Base-by-base conservation (phyloP, 2,888 invertebrate genomes). In the Perizoma affinitatum region DNA sequence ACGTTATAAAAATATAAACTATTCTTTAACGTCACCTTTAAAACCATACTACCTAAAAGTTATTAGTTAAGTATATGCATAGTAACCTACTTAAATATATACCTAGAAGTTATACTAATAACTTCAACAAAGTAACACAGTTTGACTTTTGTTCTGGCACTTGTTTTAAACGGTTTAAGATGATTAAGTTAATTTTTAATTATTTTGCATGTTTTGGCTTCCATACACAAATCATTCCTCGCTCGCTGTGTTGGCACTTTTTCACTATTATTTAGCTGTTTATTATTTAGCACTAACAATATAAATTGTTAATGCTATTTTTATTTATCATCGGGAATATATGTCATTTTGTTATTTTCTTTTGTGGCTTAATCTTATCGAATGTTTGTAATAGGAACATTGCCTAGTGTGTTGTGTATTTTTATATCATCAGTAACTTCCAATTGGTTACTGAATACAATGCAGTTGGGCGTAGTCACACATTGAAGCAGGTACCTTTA, bases 241-340 rank as follows among this genome's bases (percentile, higher is more conserved):
- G 74, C 72, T 63, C 70, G 63, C 68, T 70, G 57, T 74, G 66
- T 72, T 70, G 65, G 74, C 77, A 79, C 73, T 66, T 66, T 67
- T 72, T 74, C 68, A 57, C 65, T 80, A 79, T 80, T 82, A 79
- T 84, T 86, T 87, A 76, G 88, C 87, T 88, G 88, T 88, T 87
- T n/a, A n/a, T n/a, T n/a, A n/a, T n/a, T n/a, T n/a, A n/a, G n/a
- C n/a, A n/a, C n/a, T n/a, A n/a, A n/a, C n/a, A n/a, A n/a, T n/a
- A n/a, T n/a, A 86, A 83, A 69, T 83, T 83, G 76, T 61, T 55
- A 73, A 66, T 66, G 72, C 71, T 67, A 22, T 70, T 54, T 69
- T 56, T 65, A 33, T 61, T 50, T 67, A 56, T 62, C 48, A 45
- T 62, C 50, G 54, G 56, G 38, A 65, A 61, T 53, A 59, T 59